Evolutionary conservation across 1,140 invertebrate genomes (phyloP), one percentile per base, ranked within the genome.

Genomic region (Hormaphis cornu): DNA sequence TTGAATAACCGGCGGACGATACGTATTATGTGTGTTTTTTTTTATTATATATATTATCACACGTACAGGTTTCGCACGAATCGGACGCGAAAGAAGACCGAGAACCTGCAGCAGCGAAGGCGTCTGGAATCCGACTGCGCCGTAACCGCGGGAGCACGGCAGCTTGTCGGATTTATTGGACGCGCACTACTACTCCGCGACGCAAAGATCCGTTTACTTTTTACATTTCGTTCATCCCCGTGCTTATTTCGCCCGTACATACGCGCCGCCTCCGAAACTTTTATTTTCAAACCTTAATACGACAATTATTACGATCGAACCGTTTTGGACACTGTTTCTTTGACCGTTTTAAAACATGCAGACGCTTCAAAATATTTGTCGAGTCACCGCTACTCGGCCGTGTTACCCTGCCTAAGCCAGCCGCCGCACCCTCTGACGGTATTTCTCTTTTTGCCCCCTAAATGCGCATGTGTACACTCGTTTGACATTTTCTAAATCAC

Each of bases 71-170:
- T 16, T n/a, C n/a, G n/a, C n/a, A n/a, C n/a, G n/a, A n/a, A n/a
- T n/a, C n/a, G n/a, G n/a, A n/a, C 37, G 9, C 30, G 9, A 16
- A 58, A 9, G 14, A 40, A 58, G 20, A 58, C 20, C 5, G 33
- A 22, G 3, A 26, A 22, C 18, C n/a, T 26, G 18, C 26, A 30
- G 28, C n/a, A 16, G 61, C 35, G 61, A 66, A 66, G 28, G 44
- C 30, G 61, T 66, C 42, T 46, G n/a, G 12, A 50, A 66, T 66
- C 20, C 61, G 61, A 66, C 61, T 66, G 61, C 50, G n/a, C 30
- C 44, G 22, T 22, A 22, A 66, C 44, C 28, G n/a, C n/a, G n/a
- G n/a, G n/a, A 22, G 28, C 26, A 22, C n/a, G 50, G 35, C 33
- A 35, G 24, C 35, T 58, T 37, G 35, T 58, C 4, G 20, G 33